Evolutionary conservation across 2,797 vertebrate genomes (phyloP), one percentile per base, ranked within the genome.

Genomic region (Cichlasoma orientale): DNA sequence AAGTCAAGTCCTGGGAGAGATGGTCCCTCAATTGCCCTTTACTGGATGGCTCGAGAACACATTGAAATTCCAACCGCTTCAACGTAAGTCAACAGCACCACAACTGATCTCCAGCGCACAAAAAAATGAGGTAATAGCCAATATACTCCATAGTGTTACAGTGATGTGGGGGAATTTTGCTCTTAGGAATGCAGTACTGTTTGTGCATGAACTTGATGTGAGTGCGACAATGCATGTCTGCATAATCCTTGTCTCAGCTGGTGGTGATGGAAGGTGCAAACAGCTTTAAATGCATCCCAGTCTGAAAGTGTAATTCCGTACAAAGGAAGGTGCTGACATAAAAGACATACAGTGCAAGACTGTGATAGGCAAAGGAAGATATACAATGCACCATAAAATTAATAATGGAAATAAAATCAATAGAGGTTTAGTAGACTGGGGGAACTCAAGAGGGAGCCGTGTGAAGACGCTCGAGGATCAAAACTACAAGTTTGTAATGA

Each of bases 1-100:
- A 74, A 86, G 85, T 82, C 74, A 78, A 52, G 84, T 85, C 82
- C 84, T 58, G 38, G 25, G 84, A 68, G 85, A 89, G 69, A 78
- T 52, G 63, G 79, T 84, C 85, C 82, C 76, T 78, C 72, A 74
- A 54, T 80, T 90, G 89, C 74, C 88, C 89, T 92, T 90, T 89
- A 88, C 74, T 82, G 83, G 61, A 77, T 79, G 77, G 70, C 86
- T 81, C 84, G 72, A 74, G 72, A 86, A 54, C 71, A 78, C 61
- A 86, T 82, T 83, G 44, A 86, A 83, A 89, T 85, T 86, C 82
- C 73, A 78, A 33, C 76, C 83, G 83, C 78, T 78, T 83, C 18
- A 73, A 72, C 71, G 12, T 70, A 79, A 84, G 80, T 88, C 80
- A 89, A 88, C 86, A 89, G 58, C 74, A 50, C 68, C 58, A 47